phyloP scores from a whole-genome alignment of 2,888 invertebrate species.

The Drosophila borborema region DNA sequence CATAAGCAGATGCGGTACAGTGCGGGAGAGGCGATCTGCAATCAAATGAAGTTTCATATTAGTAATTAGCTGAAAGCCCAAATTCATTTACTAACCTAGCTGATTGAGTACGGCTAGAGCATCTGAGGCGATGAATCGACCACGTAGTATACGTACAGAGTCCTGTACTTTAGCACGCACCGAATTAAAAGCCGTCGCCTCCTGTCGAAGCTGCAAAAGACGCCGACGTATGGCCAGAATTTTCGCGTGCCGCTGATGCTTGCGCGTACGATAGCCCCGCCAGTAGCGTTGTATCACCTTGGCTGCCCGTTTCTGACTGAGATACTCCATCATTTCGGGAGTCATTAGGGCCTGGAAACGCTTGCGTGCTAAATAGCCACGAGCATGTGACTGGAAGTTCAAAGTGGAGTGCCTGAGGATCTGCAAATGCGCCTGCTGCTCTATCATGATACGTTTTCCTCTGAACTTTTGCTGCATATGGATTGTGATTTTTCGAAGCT shows the following conservation, averaged over 20 bases:
- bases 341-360: conserved; percentile 85
- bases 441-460: conserved; percentile 83
- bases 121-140: conserved; percentile 81
- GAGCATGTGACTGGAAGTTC: conserved; percentile 83
- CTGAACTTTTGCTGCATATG: conserved; percentile 85
- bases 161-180: conserved; percentile 80
- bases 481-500: conserved; percentile 63
- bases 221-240: conserved; percentile 76
- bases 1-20: conserved; percentile 83
- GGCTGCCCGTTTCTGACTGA: conserved; percentile 86
- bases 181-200: conserved; percentile 70
- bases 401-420: conserved; percentile 50
- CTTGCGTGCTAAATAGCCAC: conserved; percentile 86
- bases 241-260: conserved; percentile 69
- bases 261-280: conserved; percentile 86
- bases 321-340: conserved; percentile 85
- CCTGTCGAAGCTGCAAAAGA: conserved; percentile 69
- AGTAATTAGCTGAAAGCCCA: too few relatives aligned
- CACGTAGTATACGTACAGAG: conserved; percentile 81
- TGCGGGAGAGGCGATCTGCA: conserved; percentile 84
- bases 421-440: conserved; percentile 76
- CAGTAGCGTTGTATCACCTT: conserved; percentile 88
- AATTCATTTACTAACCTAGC: conserved; percentile 70
- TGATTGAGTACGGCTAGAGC: conserved; percentile 79
- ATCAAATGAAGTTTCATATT: not conserved